phyloP scores from a whole-genome alignment of 1,140 invertebrate genomes.

The Brachionus manjavacas region DNA sequence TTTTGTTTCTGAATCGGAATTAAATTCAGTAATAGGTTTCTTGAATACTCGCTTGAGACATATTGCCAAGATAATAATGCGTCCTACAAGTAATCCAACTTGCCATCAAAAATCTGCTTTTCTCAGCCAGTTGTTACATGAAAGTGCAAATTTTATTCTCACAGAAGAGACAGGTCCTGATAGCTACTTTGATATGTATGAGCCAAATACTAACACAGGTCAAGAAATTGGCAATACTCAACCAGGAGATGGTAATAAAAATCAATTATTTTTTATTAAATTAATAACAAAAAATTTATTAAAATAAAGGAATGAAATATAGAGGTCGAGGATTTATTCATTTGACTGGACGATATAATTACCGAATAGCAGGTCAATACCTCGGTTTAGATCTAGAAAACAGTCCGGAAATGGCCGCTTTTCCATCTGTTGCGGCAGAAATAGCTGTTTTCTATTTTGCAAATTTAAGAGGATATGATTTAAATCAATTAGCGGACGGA shows the following conservation, averaged over 20 bases:
- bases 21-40: neutral
- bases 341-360: neutral
- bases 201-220: neutral
- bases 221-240: neutral
- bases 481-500: neutral
- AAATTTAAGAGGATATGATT: neutral
- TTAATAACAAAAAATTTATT: neutral
- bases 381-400: neutral
- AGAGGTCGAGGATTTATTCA: neutral
- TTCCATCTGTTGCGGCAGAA: neutral
- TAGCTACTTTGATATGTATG: neutral
- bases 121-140: neutral
- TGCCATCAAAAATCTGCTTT: neutral
- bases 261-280: neutral
- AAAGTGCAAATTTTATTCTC: neutral
- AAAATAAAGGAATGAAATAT: neutral
- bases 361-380: neutral
- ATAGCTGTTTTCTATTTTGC: neutral
- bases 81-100: neutral
- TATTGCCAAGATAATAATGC: neutral
- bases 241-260: neutral
- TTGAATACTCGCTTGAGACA: neutral
- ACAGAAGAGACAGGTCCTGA: neutral
- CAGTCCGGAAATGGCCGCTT: neutral
- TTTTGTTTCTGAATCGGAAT: neutral